Base-by-base conservation (phyloP, 2,797 vertebrate species). In the Microctenopoma stevenorrisi region DNA sequence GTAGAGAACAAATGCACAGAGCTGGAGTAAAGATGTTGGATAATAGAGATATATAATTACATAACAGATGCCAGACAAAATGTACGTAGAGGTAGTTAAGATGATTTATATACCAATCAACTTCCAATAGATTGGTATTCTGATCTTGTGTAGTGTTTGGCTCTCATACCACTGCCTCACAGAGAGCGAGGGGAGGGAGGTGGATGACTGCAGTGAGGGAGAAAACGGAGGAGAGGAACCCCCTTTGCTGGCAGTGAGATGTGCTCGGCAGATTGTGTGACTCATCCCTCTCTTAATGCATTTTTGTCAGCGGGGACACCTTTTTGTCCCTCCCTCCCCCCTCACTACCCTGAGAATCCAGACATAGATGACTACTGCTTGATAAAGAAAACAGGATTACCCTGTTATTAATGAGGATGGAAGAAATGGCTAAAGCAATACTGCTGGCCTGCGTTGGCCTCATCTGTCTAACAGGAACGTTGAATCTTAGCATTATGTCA, bases 291-390 rank as follows among this genome's bases (percentile, higher is more conserved):
- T 66, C 79, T 87, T 79, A 64, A 80, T 79, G 79, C 76, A 82
- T 90, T 81, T 83, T 15, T 79, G 85, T 84, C 75, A 85, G 83
- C 72, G 56, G 88, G 86, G 85, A 88, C 77, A 84, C 85, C 85
- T 81, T 78, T 68, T 72, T 72, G 80, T 78, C 40, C 58, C 69
- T 42, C 30, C 26, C 52, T 15, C 46, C 35, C 46, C 8, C 51
- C 56, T 33, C 10, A 1, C 76, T 5, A 57, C 68, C 62, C 73
- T 1, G 18, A 64, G 74, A 75, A 62, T 57, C 56, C 51, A 64
- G 71, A 44, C 63, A 61, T 16, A 78, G 81, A 75, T 72, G 61
- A 56, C 64, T 76, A 78, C 82, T 13, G 2, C 72, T 64, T 0
- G 35, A 82, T 84, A 82, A 68, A 79, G 72, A 72, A 60, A 47